Evolutionary conservation across 2,888 invertebrate species (phyloP).

Genomic region (Boloria euphrosyne): DNA sequence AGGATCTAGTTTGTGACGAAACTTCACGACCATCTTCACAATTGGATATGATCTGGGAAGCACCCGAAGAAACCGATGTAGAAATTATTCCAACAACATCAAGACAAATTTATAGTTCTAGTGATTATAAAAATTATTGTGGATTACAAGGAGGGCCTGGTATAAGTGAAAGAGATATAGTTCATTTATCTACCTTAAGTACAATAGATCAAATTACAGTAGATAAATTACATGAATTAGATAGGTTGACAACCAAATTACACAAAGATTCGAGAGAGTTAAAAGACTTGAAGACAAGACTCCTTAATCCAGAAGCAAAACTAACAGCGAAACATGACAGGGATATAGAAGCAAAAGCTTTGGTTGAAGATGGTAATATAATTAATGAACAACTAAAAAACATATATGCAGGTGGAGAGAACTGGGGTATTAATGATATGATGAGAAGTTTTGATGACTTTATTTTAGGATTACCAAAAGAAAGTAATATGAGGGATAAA

Average conservation of each 20-base stretch:
- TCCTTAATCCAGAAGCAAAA: constrained; percentile 85
- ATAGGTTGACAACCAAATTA: constrained; percentile 88
- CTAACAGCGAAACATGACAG: constrained; percentile 69
- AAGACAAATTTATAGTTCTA: constrained; percentile 87
- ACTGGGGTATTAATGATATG: constrained; percentile 87
- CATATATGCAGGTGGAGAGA: constrained; percentile 85
- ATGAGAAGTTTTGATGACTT: constrained; percentile 84
- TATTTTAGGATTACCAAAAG: constrained; percentile 78
- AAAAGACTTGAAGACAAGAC: constrained; percentile 87
- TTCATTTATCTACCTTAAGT: constrained; percentile 88
- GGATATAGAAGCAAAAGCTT: constrained; percentile 82
- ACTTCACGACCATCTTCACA: constrained; percentile 86
- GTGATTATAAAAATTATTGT: constrained; percentile 90
- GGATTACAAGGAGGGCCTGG: constrained; percentile 86
- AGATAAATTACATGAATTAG: constrained; percentile 90
- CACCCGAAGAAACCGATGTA: constrained; percentile 87
- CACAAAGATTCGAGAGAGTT: constrained; percentile 90
- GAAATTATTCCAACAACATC: constrained; percentile 79
- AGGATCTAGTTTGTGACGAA: constrained; percentile 86
- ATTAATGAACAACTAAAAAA: constrained; percentile 87
- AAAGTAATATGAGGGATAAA: constrained; percentile 74
- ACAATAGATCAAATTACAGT: constrained; percentile 90
- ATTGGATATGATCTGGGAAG: constrained; percentile 93
- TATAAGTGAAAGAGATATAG: constrained; percentile 89
- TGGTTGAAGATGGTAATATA: constrained; percentile 84